A percentile compares a stretch with the other conserved stretches of the same genome.
These are phyloP conservation scores for Spilarctia lutea DNA, from an alignment of 2,888 invertebrate genomes.

Conservation along the genomic window DNA sequence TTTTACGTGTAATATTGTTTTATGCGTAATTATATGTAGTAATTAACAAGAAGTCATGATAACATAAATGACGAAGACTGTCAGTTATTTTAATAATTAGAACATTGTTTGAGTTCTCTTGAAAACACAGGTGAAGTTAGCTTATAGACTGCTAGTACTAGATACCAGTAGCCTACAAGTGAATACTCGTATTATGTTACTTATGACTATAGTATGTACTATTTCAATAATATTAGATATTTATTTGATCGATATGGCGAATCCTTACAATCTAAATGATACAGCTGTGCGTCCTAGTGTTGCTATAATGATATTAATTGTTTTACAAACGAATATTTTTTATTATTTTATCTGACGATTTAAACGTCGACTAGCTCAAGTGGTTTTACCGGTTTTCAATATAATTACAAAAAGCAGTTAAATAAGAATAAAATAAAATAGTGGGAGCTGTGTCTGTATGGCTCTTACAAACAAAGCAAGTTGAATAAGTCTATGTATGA, in stretches of 20 bases:
- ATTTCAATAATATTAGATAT: neutral
- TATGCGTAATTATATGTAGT: neutral
- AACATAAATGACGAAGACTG: conserved; percentile 32
- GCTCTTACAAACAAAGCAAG: neutral
- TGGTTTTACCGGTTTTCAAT: neutral
- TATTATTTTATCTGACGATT: neutral
- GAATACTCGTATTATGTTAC: too few species aligned
- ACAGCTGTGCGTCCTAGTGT: neutral
- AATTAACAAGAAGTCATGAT: conserved; percentile 32
- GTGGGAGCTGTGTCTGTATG: neutral
- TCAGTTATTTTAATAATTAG: conserved; percentile 5
- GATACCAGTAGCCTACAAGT: too few species aligned
- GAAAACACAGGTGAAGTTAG: too few species aligned
- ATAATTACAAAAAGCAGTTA: neutral
- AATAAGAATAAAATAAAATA: neutral
- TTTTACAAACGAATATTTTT: neutral
- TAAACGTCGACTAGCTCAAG: neutral
- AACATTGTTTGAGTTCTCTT: neutral
- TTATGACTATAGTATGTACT: neutral
- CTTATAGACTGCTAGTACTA: too few species aligned
- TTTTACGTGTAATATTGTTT: conserved; percentile 22
- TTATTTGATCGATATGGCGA: neutral
- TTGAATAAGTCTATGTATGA: neutral
- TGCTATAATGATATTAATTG: neutral
- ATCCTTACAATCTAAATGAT: neutral